Conservation (phyloP, 2,113 vertebrate genomes). For the Podilymbus podiceps region DNA sequence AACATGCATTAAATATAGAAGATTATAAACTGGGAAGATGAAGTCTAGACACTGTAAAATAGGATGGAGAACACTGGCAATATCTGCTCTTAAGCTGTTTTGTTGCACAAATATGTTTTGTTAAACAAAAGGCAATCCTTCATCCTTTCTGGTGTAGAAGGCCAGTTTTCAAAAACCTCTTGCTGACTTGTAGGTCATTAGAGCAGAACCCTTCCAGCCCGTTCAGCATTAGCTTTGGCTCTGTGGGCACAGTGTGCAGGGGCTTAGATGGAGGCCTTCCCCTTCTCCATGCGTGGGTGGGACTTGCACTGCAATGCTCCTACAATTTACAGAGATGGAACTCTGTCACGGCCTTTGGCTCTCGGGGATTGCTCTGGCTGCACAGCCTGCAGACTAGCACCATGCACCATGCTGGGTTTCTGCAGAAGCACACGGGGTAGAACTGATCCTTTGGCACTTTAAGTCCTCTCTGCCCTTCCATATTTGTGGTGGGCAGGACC, state of each 20-base stretch:
- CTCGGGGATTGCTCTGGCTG: not conserved
- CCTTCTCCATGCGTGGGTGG: not conserved
- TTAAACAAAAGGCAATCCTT: not conserved
- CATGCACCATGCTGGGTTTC: not conserved
- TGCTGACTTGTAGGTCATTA: not conserved
- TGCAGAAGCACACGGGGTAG: not conserved
- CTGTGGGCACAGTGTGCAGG: rapidly evolving
- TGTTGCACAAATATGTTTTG: not conserved
- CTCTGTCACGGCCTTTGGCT: not conserved
- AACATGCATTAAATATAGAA: not conserved
- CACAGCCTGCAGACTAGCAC: not conserved
- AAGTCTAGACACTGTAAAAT: not conserved
- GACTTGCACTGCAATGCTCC: not conserved
- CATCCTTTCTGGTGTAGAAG: not conserved
- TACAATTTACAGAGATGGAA: not conserved
- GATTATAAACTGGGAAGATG: conserved; percentile 12
- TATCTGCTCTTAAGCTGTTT: not conserved
- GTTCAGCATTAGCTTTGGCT: not conserved
- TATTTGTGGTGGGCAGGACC: not conserved
- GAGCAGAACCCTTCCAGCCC: not conserved
- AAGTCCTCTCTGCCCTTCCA: not conserved
- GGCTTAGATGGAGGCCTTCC: not conserved
- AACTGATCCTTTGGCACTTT: not conserved
- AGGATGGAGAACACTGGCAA: not conserved
- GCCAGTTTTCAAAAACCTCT: not conserved